A percentile compares a stretch with the other conserved stretches of the same genome.
These are phyloP conservation scores for Delichon dasypus DNA, from an alignment of 2,797 vertebrate species.

Conservation along the genomic window DNA sequence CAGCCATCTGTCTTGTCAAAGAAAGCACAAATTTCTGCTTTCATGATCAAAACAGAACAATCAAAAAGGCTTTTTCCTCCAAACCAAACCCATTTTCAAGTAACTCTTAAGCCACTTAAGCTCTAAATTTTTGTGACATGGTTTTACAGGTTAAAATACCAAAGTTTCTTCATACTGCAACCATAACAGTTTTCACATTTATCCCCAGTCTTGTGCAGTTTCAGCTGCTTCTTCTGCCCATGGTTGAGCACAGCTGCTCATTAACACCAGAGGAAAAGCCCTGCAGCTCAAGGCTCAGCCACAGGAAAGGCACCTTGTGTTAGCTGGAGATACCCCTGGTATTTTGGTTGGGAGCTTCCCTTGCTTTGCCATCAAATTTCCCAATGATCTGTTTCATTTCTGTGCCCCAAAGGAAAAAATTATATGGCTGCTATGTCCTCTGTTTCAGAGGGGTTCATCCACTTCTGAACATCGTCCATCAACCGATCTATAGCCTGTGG, in stretches of 20 bases:
- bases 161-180: not conserved
- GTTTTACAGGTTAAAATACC: not conserved
- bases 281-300: not conserved
- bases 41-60: not conserved
- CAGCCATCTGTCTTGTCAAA: slow-evolving; percentile 26
- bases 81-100: not conserved
- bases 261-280: not conserved
- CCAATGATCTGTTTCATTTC: not conserved
- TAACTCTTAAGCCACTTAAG: not conserved
- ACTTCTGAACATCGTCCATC: not conserved
- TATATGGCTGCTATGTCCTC: fast-evolving
- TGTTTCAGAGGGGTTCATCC: not conserved
- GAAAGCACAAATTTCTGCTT: not conserved
- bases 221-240: not conserved
- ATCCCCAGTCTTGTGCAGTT: not conserved
- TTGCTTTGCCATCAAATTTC: not conserved
- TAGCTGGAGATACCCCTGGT: not conserved
- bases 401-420: not conserved
- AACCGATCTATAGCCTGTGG: not conserved
- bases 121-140: not conserved
- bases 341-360: not conserved
- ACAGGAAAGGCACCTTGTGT: not conserved
- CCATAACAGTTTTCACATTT: not conserved
- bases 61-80: not conserved
- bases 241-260: not conserved